Evolutionary conservation across 2,888 invertebrate species (phyloP).

Genomic region (Lycophotia porphyrea): DNA sequence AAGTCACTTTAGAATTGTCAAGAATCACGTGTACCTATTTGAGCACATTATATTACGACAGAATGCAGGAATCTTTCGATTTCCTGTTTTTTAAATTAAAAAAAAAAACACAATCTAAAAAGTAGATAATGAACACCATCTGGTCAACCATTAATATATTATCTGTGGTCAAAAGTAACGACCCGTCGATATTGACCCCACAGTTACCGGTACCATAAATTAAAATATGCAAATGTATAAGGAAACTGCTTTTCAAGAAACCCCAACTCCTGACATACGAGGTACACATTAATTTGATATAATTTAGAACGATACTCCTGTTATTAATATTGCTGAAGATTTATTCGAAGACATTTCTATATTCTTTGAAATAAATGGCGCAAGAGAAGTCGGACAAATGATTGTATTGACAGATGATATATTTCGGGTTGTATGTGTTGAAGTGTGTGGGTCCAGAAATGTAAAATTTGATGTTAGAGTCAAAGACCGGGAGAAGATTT

Average conservation of each 20-base stretch:
- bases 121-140: neutral
- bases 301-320: constrained; percentile 39
- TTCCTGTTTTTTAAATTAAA: constrained; percentile 6
- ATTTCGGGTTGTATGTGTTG: constrained; percentile 19
- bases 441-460: neutral
- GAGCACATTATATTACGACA: neutral
- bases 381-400: constrained; percentile 21
- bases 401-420: constrained; percentile 29
- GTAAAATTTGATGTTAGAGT: neutral
- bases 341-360: constrained; percentile 26
- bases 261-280: constrained; percentile 35
- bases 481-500: neutral
- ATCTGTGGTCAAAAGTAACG: constrained; percentile 26
- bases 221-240: constrained; percentile 53
- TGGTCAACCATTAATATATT: constrained; percentile 22
- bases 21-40: too few species aligned
- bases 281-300: constrained; percentile 49
- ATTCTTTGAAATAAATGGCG: constrained; percentile 17
- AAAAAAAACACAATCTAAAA: too few species aligned
- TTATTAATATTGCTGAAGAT: constrained; percentile 39
- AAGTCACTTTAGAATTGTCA: neutral
- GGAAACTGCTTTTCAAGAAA: constrained; percentile 51
- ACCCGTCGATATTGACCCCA: constrained; percentile 15
- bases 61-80: neutral
- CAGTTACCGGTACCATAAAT: constrained; percentile 44